These are phyloP conservation scores for Oryzias celebensis DNA, from an alignment of 2,113 vertebrate species.

Conservation along the genomic window DNA sequence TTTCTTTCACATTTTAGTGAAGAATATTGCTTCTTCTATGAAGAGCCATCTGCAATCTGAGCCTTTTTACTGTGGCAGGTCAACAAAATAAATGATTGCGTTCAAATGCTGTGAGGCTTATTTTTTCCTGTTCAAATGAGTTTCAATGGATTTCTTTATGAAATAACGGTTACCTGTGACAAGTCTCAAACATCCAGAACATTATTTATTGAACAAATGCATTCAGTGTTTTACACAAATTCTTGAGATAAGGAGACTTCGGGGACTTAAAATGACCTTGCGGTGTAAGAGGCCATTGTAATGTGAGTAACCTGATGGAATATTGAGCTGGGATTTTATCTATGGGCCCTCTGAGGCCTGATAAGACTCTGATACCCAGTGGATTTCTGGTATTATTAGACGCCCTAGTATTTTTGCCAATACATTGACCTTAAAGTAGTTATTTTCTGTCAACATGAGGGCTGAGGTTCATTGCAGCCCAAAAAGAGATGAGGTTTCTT, in stretches of 20 bases:
- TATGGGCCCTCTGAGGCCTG: slow-evolving; percentile 35
- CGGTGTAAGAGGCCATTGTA: slow-evolving; percentile 59
- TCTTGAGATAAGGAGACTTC: slow-evolving; percentile 48
- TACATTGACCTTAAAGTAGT: slow-evolving; percentile 40
- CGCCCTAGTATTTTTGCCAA: slow-evolving; percentile 31
- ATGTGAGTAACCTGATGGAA: slow-evolving; percentile 59
- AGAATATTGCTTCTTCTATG: slow-evolving; percentile 79
- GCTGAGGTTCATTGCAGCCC: slow-evolving; percentile 4
- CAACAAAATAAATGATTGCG: slow-evolving; percentile 73
- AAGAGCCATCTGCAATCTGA: slow-evolving; percentile 76
- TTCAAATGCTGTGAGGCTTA: slow-evolving; percentile 29
- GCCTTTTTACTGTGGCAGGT: slow-evolving; percentile 63
- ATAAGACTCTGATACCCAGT: slow-evolving; percentile 56
- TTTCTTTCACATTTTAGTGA: slow-evolving; percentile 81
- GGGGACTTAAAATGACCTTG: slow-evolving; percentile 65
- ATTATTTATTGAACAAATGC: slow-evolving; percentile 32
- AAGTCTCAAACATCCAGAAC: slow-evolving; percentile 1
- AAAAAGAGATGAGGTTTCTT: slow-evolving; percentile 22
- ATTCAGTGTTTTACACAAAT: slow-evolving; percentile 40
- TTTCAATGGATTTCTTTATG: slow-evolving; percentile 26
- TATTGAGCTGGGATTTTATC: slow-evolving; percentile 65
- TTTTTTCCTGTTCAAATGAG: slow-evolving; percentile 5
- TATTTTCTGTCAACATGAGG: slow-evolving; percentile 25
- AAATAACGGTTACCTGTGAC: slow-evolving; percentile 11
- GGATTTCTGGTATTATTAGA: slow-evolving; percentile 56